These are phyloP conservation scores for Phocides pigmalion DNA, from an alignment of 1,140 invertebrate genomes.

Conservation along the genomic window DNA sequence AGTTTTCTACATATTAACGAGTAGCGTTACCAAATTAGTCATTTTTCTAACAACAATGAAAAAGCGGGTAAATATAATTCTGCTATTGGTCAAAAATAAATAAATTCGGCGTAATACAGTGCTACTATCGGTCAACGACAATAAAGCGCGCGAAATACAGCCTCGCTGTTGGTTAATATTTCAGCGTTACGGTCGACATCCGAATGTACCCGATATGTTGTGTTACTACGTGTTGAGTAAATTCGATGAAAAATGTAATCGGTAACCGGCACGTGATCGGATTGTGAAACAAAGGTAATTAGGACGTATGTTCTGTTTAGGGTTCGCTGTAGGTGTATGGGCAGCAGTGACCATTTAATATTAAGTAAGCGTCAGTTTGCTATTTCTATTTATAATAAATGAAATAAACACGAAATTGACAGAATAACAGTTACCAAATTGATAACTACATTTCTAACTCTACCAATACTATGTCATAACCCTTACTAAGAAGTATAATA, in stretches of 20 bases:
- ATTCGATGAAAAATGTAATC: conserved; percentile 4
- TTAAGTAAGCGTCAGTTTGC: too few relatives aligned
- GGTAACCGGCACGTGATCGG: conserved; percentile 2
- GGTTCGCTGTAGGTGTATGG: not conserved
- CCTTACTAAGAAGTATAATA: too few relatives aligned
- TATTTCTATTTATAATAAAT: too few relatives aligned
- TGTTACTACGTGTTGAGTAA: conserved; percentile 4
- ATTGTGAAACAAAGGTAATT: not conserved
- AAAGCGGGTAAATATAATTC: too few relatives aligned
- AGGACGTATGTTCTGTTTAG: not conserved
- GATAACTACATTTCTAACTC: too few relatives aligned
- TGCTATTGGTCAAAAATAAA: too few relatives aligned
- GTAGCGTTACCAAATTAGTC: too few relatives aligned
- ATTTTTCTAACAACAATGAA: too few relatives aligned
- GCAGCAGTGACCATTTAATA: not conserved
- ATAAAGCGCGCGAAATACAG: conserved; percentile 14
- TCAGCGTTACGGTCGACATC: not conserved
- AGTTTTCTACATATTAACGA: too few relatives aligned
- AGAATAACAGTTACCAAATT: too few relatives aligned
- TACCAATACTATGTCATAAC: too few relatives aligned
- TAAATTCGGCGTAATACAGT: not conserved
- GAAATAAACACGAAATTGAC: too few relatives aligned
- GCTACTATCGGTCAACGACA: conserved; percentile 6
- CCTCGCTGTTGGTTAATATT: conserved; percentile 5
- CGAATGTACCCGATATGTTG: not conserved